Percentiles rank a stretch among this genome's conserved stretches.
Evolutionary conservation across 1,140 invertebrate genomes (phyloP).

Genomic region (Achatina immaculata): DNA sequence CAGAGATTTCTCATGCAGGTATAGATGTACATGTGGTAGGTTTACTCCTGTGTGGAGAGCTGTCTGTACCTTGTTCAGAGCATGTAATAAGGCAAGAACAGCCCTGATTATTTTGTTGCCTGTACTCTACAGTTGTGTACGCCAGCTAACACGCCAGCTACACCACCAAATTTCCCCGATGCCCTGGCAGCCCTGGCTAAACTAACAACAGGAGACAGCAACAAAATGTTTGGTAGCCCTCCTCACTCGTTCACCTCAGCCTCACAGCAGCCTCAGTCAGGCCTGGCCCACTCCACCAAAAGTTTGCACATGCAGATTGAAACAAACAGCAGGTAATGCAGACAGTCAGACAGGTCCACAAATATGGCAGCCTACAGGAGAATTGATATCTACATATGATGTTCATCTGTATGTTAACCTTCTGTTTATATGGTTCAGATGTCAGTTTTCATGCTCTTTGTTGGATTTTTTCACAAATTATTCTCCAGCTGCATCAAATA

Average conservation of each 20-base stretch:
- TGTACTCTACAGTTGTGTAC: slow-evolving; percentile 62
- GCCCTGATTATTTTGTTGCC: too few relatives aligned
- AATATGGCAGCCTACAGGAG: slow-evolving; percentile 1
- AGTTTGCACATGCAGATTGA: slow-evolving; percentile 57
- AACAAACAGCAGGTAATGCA: slow-evolving; percentile 26
- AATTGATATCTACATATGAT: too few relatives aligned
- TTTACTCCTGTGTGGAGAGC: too few relatives aligned
- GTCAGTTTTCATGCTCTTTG: slow-evolving; percentile 9
- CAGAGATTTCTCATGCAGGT: too few relatives aligned
- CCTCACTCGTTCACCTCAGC: slow-evolving; percentile 59
- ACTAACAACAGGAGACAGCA: slow-evolving; percentile 64
- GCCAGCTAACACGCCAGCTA: slow-evolving; percentile 67
- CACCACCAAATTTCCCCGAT: slow-evolving; percentile 67
- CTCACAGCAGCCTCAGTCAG: slow-evolving; percentile 57
- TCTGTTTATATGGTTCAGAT: too few relatives aligned
- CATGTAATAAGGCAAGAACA: too few relatives aligned
- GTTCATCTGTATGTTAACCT: too few relatives aligned
- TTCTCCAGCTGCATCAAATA: too few relatives aligned
- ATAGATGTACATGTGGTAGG: too few relatives aligned
- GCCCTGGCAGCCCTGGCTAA: slow-evolving; percentile 65
- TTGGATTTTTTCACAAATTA: not conserved
- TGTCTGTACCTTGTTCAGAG: too few relatives aligned
- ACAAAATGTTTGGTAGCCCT: slow-evolving; percentile 54
- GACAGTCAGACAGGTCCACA: not conserved
- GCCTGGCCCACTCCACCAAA: slow-evolving; percentile 63